Conservation (phyloP, 2,113 vertebrate genomes). For the Mastomys coucha region DNA sequence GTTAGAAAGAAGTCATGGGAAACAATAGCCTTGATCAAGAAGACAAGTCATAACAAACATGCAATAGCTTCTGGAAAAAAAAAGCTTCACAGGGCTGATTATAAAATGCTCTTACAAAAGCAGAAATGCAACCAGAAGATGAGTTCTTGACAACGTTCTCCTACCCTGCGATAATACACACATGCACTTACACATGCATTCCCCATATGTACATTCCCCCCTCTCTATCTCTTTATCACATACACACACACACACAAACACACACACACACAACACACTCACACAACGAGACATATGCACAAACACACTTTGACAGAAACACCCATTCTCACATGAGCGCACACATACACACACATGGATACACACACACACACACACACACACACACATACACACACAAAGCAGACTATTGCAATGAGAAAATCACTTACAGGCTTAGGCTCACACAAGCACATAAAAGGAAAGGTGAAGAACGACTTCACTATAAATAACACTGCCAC, state of each 20-base stretch:
- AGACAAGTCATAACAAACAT: slow-evolving; percentile 4
- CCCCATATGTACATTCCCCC: too few relatives aligned
- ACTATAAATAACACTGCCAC: slow-evolving; percentile 70
- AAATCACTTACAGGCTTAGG: slow-evolving; percentile 46
- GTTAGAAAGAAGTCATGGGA: neutral
- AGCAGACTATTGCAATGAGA: slow-evolving; percentile 12
- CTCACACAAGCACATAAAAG: slow-evolving; percentile 39
- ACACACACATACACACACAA: neutral
- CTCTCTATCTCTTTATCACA: too few relatives aligned
- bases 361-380: neutral
- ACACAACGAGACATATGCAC: neutral
- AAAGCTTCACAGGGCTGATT: slow-evolving; percentile 20
- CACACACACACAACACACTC: neutral
- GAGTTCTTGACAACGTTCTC: slow-evolving; percentile 4
- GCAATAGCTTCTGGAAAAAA: slow-evolving; percentile 67
- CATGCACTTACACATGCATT: neutral
- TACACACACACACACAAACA: neutral
- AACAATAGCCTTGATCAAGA: slow-evolving; percentile 53
- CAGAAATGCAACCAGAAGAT: neutral
- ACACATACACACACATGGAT: too few relatives aligned
- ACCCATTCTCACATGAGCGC: too few relatives aligned
- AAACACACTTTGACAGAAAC: neutral
- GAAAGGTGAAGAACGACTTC: slow-evolving; percentile 62
- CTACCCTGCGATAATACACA: neutral
- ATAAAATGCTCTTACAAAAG: slow-evolving; percentile 37